Evolutionary conservation across 2,113 vertebrate species (phyloP), one percentile per base, ranked within the genome.

Genomic region (Istiophorus platypterus): DNA sequence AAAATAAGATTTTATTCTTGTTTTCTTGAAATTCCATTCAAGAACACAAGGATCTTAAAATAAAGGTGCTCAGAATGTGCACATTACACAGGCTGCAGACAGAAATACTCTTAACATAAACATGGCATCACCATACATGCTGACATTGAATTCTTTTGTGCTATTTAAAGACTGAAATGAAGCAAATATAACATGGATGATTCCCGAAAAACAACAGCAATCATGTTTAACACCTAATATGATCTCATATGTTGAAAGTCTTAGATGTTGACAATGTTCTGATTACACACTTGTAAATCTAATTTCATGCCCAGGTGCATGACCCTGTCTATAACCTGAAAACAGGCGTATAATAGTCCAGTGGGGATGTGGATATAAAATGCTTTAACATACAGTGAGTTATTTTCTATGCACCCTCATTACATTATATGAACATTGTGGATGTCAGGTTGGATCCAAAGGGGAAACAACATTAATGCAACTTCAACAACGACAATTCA

Each of bases 251-350:
- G 71, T 61, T 77, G 54, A 80, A 45, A 22, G 22, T 65, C 41
- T 18, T 11, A 9, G 49, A 73, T 24, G 39, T 56, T 29, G 61
- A 85, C 66, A 69, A 54, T 20, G 51, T 18, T 78, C 58, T 76
- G 59, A 90, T 88, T 85, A 31, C 69, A 54, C 70, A 69, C 26
- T 77, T 47, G 76, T 89, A 80, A 84, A 91, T 89, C 79, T 49
- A 42, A 85, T 82, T 83, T 73, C 74, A 57, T 75, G 47, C 11
- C 52, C 22, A 9, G 54, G 7, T 47, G 59, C 75, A 20, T 54
- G 24, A 74, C 54, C 45, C 37, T 14, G 41, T 69, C 57, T 69
- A 80, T 66, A 81, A 78, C 68, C 41, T 70, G 51, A 64, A 82
- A 74, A 80, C 67, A 65, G 57, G 56, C 47, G 58, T 62, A 68